phyloP scores from a whole-genome alignment of 2,797 vertebrate genomes.

The Champsocephalus esox region DNA sequence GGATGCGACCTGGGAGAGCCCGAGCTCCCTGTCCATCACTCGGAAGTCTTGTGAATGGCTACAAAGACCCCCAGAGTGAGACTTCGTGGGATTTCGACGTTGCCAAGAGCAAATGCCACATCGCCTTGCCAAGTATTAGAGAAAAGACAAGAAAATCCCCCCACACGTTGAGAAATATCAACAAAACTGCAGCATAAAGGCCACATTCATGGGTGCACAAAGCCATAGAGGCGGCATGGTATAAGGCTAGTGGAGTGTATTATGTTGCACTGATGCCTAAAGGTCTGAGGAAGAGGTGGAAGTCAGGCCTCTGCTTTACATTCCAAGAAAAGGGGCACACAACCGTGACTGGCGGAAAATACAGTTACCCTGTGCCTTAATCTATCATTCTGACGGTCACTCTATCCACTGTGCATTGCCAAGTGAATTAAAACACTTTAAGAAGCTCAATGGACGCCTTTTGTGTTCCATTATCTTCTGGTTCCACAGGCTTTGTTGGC shows the following conservation, averaged over 20 bases:
- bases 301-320: slow-evolving; percentile 69
- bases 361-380: slow-evolving; percentile 73
- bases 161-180: slow-evolving; percentile 77
- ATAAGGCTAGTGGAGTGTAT: slow-evolving; percentile 62
- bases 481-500: slow-evolving; percentile 77
- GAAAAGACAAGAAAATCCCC: slow-evolving; percentile 76
- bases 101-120: slow-evolving; percentile 78
- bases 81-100: slow-evolving; percentile 76
- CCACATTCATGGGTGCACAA: slow-evolving; percentile 79
- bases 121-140: slow-evolving; percentile 76
- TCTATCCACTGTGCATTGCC: slow-evolving; percentile 73
- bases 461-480: slow-evolving; percentile 79
- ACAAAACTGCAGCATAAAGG: slow-evolving; percentile 81
- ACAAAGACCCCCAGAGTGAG: slow-evolving; percentile 76
- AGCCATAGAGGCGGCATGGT: slow-evolving; percentile 66
- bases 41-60: slow-evolving; percentile 68
- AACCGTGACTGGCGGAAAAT: slow-evolving; percentile 68
- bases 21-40: slow-evolving; percentile 77
- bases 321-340: slow-evolving; percentile 67
- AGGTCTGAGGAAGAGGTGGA: slow-evolving; percentile 67
- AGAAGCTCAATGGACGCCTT: slow-evolving; percentile 78
- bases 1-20: slow-evolving; percentile 70
- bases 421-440: slow-evolving; percentile 79
- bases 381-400: slow-evolving; percentile 75
- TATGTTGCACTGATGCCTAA: slow-evolving; percentile 66